Percentiles rank a stretch among this genome's conserved stretches.
Conservation (phyloP, 2,113 vertebrate genomes). For the Sclerurus mexicanus region DNA sequence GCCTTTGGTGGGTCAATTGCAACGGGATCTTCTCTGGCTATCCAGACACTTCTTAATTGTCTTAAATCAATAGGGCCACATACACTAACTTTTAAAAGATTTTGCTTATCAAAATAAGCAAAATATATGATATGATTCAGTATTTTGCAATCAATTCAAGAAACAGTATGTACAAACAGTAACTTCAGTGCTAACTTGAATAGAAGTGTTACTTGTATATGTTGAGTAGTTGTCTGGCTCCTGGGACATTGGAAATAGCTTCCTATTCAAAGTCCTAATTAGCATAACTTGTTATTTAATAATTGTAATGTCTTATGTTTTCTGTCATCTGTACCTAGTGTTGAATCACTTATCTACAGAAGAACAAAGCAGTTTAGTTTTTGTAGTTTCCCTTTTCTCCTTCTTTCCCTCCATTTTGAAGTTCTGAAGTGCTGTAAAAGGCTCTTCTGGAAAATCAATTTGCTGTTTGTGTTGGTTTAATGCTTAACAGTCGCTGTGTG, state of each 20-base stretch:
- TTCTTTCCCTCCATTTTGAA: not conserved
- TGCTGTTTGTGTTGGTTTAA: conserved; percentile 54
- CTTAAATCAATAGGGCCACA: not conserved
- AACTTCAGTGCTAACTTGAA: not conserved
- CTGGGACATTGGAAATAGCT: not conserved
- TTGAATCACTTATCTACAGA: not conserved
- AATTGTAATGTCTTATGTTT: not conserved
- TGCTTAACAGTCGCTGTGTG: conserved; percentile 8
- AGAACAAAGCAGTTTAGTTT: not conserved
- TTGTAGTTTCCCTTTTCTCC: not conserved
- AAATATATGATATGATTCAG: not conserved
- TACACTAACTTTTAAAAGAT: not conserved
- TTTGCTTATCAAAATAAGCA: not conserved
- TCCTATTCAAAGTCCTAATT: not conserved
- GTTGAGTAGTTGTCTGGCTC: not conserved
- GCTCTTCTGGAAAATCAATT: conserved; percentile 34
- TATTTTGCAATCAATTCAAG: not conserved
- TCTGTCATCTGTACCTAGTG: not conserved
- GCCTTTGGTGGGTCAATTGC: not conserved
- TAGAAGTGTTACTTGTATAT: not conserved
- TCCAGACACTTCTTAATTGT: not conserved
- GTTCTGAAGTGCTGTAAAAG: not conserved
- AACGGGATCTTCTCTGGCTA: rapidly evolving
- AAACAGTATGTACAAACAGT: not conserved
- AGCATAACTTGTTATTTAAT: not conserved